Percentiles rank a stretch among this genome's conserved stretches.
phyloP scores from a whole-genome alignment of 2,888 invertebrate genomes.

The Amphipyra berbera region DNA sequence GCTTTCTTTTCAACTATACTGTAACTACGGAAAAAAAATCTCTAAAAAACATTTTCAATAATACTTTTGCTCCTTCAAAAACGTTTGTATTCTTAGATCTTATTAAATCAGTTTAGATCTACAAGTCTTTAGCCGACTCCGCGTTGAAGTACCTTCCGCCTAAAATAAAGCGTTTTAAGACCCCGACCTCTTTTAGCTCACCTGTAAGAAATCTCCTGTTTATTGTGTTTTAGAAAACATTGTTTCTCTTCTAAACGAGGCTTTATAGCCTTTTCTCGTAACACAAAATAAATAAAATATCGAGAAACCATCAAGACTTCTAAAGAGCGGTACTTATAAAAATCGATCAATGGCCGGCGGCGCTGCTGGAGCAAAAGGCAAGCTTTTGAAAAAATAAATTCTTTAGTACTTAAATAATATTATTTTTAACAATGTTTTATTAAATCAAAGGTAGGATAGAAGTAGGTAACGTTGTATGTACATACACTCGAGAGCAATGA shows the following conservation, averaged over 20 bases:
- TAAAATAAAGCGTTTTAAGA: conserved; percentile 32
- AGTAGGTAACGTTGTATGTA: too few species aligned
- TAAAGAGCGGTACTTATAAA: conserved; percentile 32
- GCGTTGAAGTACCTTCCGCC: conserved; percentile 22
- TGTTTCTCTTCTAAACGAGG: conserved; percentile 44
- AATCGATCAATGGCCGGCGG: conserved; percentile 14
- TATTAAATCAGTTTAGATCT: not conserved
- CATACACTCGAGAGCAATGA: too few species aligned
- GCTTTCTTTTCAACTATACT: not conserved
- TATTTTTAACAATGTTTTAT: not conserved
- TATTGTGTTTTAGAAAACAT: conserved; percentile 45
- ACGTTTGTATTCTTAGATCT: conserved; percentile 2
- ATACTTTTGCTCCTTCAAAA: not conserved
- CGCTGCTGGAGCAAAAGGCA: not conserved
- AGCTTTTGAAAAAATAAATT: not conserved
- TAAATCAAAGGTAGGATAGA: too few species aligned
- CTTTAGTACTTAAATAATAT: not conserved
- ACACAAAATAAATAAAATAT: conserved; percentile 52
- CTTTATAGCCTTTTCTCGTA: conserved; percentile 43
- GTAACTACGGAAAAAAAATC: too few species aligned
- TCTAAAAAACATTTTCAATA: not conserved
- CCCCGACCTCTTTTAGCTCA: conserved; percentile 30
- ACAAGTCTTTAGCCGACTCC: not conserved
- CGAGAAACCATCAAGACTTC: conserved; percentile 49
- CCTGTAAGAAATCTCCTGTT: conserved; percentile 46